These are phyloP conservation scores for Caenorhabditis elegans DNA, from an alignment of 1,140 invertebrate species.

Conservation along the genomic window WBcel235 BX284604.4:6805501-6806000, in stretches of 20 bases:
- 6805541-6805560: not conserved
- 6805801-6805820: not conserved
- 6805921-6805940: too few relatives aligned
- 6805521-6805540: not conserved
- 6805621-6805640: not conserved
- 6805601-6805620: not conserved
- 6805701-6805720: not conserved
- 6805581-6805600: not conserved
- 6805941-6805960: too few relatives aligned
- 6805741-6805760: not conserved
- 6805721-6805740: not conserved
- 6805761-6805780: not conserved
- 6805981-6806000: too few relatives aligned
- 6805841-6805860: not conserved
- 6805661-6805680: too few relatives aligned
- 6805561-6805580: not conserved
- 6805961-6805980: too few relatives aligned
- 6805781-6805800: not conserved
- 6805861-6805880: not conserved
- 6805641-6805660: too few relatives aligned
- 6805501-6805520: not conserved
- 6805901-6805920: too few relatives aligned
- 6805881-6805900: not conserved
- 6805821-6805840: not conserved
- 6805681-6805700: not conserved